Base-by-base conservation (phyloP, 2,797 vertebrate genomes). In the Limosa lapponica region DNA sequence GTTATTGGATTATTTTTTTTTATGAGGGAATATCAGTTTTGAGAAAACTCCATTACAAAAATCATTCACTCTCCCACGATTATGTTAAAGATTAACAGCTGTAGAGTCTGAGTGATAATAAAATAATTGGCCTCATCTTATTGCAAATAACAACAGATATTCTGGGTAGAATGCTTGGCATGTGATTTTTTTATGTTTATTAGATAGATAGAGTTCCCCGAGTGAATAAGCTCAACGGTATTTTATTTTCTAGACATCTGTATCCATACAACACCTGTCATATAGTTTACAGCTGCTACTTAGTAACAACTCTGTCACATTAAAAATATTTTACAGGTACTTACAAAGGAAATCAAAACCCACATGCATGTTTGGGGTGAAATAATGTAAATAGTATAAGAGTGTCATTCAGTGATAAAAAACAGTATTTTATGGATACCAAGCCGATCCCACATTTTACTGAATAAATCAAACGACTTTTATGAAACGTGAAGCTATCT, bases 221-320 rank as follows among this genome's bases (percentile, higher is more conserved):
- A 43, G 64, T 88, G 51, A 96, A 90, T 96, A 92, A 77, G 37
- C 27, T 74, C 57, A 86, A 41, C 51, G 79, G 4, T 86, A 57
- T 91, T 96, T 94, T 84, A 66, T 96, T 94, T 71, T 95, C 74
- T 82, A 78, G 88, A 77, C 48, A 61, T 93, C 44, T 94, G 67
- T 81, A 81, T 82, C 62, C 25, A 22, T 74, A 59, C 55, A 87
- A 34, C 51, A 89, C 69, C 73, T 67, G 51, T 74, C 82, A 59
- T 64, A 36, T 17, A 65, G 80, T 73, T 95, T 44, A 93, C 77
- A 79, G 5, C 43, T 81, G 73, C 88, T 90, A 72, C 77, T 96
- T 97, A 84, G 89, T 81, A 96, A 96, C 86, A 92, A 82, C 43
- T 90, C 87, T 61, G 87, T 87, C 84, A 89, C 73, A 49, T 93